phyloP scores from a whole-genome alignment of 2,113 vertebrate species.

The Cryptomyrus ogoouensis region DNA sequence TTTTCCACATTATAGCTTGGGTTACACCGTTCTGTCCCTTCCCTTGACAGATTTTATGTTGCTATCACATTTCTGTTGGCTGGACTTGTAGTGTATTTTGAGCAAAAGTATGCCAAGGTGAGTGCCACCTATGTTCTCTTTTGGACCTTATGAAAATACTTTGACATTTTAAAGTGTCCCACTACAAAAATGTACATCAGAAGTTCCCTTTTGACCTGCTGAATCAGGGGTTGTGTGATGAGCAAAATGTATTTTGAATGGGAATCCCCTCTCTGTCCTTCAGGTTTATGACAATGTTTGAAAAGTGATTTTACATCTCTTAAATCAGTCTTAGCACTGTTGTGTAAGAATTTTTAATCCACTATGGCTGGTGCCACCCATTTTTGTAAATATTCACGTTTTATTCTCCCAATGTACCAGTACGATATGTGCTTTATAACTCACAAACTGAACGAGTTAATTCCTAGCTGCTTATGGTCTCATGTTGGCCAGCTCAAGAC shows the following conservation, averaged over 20 bases:
- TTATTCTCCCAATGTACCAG: not conserved
- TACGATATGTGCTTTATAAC: not conserved
- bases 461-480: not conserved
- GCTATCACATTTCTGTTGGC: not conserved
- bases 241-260: not conserved
- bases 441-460: not conserved
- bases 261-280: not conserved
- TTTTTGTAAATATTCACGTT: not conserved
- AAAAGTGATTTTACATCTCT: not conserved
- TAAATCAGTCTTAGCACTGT: not conserved
- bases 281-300: not conserved
- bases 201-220: not conserved
- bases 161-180: not conserved
- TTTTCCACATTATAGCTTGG: not conserved
- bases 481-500: slow-evolving; percentile 1
- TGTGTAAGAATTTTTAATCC: not conserved
- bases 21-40: not conserved
- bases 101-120: not conserved
- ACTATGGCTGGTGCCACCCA: not conserved
- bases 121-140: not conserved
- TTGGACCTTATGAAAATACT: not conserved
- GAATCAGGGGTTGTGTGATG: not conserved
- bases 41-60: not conserved
- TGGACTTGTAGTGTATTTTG: not conserved
- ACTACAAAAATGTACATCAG: not conserved